A percentile compares a stretch with the other conserved stretches of the same genome.
phyloP scores from a whole-genome alignment of 2,888 invertebrate species.

The Horisme vitalbata region DNA sequence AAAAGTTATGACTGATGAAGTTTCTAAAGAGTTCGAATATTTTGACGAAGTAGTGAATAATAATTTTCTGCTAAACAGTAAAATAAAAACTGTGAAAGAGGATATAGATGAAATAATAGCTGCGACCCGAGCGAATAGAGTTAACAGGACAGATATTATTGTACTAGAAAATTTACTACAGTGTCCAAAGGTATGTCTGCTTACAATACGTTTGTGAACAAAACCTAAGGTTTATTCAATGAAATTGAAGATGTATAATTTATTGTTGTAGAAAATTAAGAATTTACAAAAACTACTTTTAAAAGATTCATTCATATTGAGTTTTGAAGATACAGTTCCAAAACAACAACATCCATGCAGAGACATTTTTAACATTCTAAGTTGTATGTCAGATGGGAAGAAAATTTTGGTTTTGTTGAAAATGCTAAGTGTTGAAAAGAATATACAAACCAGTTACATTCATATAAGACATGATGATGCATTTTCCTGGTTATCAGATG shows the following conservation, averaged over 20 bases:
- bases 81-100: background rate
- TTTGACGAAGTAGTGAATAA: constrained; percentile 9
- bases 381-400: constrained; percentile 22
- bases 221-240: background rate
- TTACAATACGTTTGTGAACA: constrained; percentile 1
- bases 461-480: constrained; percentile 45
- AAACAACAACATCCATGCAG: constrained; percentile 34
- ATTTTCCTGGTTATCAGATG: constrained; percentile 50
- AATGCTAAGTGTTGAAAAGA: constrained; percentile 18
- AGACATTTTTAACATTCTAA: constrained; percentile 10
- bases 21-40: constrained; percentile 2
- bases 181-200: constrained; percentile 39
- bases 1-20: constrained; percentile 19
- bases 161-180: constrained; percentile 42
- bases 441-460: constrained; percentile 25
- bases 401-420: constrained; percentile 13
- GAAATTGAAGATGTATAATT: background rate
- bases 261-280: constrained; percentile 13
- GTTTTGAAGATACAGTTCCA: constrained; percentile 41
- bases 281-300: constrained; percentile 15
- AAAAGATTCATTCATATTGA: constrained; percentile 44
- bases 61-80: background rate
- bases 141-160: constrained; percentile 39
- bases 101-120: background rate
- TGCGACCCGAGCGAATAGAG: background rate